Base-by-base conservation (phyloP, 1,140 invertebrate genomes). In the Lepidotrigona ventralis region DNA sequence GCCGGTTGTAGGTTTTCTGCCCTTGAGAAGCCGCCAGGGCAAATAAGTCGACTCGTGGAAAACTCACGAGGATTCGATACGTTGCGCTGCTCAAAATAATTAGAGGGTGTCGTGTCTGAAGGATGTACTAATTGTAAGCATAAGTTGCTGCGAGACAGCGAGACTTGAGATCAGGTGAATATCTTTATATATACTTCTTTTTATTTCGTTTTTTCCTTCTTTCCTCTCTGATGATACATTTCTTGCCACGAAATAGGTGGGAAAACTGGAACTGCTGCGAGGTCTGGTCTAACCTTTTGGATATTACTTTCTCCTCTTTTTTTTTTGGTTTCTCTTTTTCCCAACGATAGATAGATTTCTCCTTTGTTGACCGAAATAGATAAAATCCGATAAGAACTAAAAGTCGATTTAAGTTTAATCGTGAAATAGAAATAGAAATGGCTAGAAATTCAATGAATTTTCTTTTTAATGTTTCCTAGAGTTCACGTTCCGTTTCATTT, bases 91-190 rank as follows among this genome's bases (percentile, higher is more conserved):
- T 73, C n/a, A 29, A 73, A 73, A 73, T 70, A 70, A 80, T 80
- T 80, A 73, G 56, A 73, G 79, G 69, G 63, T 73, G 19, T 63
- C 46, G 70, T 53, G 56, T 54, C 69, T 63, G 56, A 60, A 73
- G 51, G 19, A 63, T 58, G 69, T 0, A 60, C 26, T 51, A 73
- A 69, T 33, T 72, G 33, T 26, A 14, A 33, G n/a, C 9, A 26
- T 1, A 14, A 75, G 73, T 58, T 14, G 21, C 21, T 11, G 56
- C n/a, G 73, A 75, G n/a, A 33, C 12, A 23, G 11, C 56, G 56
- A 58, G 9, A 23, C 23, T 58, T 9, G 9, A 58, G 21, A 23
- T 60, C 58, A 60, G n/a, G 51, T 53, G 9, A 0, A 46, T 46
- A 46, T 53, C 15, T 60, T 60, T 60, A n/a, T 23, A 14, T 11